Conservation (phyloP, 1,140 invertebrate genomes). For the Drosophila bipectinata region DNA sequence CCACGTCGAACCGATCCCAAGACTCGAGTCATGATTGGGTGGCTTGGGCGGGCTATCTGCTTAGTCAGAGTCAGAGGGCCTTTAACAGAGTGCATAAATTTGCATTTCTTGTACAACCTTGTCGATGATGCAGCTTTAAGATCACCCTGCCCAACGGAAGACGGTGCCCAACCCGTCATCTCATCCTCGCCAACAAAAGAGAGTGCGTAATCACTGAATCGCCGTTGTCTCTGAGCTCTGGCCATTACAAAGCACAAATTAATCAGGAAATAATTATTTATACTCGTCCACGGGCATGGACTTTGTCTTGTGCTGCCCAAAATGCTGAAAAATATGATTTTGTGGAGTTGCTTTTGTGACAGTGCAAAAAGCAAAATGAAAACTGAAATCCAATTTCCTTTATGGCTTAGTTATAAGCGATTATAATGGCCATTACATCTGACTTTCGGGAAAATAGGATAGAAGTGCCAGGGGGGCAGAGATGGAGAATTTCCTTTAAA, state of each 20-base stretch:
- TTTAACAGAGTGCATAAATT: constrained; percentile 18
- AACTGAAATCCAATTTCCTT: constrained; percentile 45
- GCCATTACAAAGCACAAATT: constrained; percentile 60
- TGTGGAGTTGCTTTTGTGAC: constrained; percentile 30
- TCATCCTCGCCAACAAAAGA: constrained; percentile 27
- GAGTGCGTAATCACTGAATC: constrained; percentile 25
- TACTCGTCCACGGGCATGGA: constrained; percentile 23
- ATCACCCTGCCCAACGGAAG: constrained; percentile 2
- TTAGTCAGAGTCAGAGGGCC: constrained; percentile 24
- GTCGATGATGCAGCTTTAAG: constrained; percentile 35
- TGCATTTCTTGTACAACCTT: constrained; percentile 44
- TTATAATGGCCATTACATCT: constrained; percentile 46
- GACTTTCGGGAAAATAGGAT: constrained; percentile 10
- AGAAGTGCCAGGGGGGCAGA: neutral
- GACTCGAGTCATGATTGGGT: neutral
- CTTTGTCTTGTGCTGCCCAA: constrained; percentile 41
- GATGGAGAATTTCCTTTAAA: constrained; percentile 26
- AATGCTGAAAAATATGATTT: constrained; percentile 4
- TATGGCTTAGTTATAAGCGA: constrained; percentile 48
- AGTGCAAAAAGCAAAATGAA: constrained; percentile 26
- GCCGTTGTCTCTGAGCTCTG: constrained; percentile 28
- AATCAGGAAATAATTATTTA: constrained; percentile 73
- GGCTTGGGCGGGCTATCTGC: constrained; percentile 21
- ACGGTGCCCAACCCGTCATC: constrained; percentile 17
- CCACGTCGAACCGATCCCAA: neutral